These are phyloP conservation scores for Proterorhinus semilunaris DNA, from an alignment of 2,113 vertebrate genomes.

Conservation along the genomic window DNA sequence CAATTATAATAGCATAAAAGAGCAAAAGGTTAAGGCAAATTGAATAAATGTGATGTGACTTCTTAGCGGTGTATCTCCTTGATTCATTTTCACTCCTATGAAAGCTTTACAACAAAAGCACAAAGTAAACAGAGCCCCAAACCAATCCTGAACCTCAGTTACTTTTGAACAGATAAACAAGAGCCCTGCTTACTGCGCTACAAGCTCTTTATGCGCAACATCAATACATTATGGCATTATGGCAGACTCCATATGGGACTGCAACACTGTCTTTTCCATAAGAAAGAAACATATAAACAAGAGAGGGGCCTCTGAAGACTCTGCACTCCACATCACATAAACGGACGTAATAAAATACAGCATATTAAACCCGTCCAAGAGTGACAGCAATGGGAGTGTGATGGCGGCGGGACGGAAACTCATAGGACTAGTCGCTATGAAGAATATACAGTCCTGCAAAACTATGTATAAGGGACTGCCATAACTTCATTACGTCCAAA, in stretches of 20 bases:
- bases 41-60: no score
- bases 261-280: constrained; percentile 8
- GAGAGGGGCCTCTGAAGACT: constrained; percentile 14
- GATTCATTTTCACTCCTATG: no score
- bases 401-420: not conserved
- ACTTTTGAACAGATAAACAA: no score
- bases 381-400: constrained; percentile 1
- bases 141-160: no score
- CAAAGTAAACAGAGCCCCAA: no score
- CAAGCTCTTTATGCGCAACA: not conserved
- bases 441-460: not conserved
- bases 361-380: not conserved
- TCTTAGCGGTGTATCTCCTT: no score
- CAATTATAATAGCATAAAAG: no score
- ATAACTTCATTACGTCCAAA: not conserved
- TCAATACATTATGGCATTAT: not conserved
- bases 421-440: not conserved
- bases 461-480: not conserved
- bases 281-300: constrained; percentile 10
- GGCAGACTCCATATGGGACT: not conserved
- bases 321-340: constrained; percentile 1
- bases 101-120: no score
- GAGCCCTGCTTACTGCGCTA: no score
- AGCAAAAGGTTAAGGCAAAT: no score
- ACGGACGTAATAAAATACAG: constrained; percentile 6